Evolutionary conservation across 2,888 invertebrate species (phyloP).

Genomic region (Baccha elongata): DNA sequence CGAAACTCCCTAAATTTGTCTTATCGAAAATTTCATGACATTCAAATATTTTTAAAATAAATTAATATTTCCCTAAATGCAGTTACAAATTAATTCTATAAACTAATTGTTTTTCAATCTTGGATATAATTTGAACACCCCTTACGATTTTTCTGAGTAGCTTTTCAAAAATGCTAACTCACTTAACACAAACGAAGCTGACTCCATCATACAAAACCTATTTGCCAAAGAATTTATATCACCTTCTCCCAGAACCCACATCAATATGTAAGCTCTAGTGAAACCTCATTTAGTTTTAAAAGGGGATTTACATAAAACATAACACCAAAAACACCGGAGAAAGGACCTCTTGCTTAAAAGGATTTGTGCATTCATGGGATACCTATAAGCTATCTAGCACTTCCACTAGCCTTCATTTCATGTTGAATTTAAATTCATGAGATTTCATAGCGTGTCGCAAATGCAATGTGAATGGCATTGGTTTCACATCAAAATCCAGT

Average conservation of each 20-base stretch:
- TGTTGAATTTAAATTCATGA: slow-evolving; percentile 66
- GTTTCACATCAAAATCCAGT: slow-evolving; percentile 52
- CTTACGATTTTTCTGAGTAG: too few species aligned
- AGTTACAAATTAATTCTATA: too few species aligned
- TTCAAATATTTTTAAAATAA: too few species aligned
- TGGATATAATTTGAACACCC: too few species aligned
- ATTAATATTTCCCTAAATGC: too few species aligned
- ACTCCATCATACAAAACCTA: too few species aligned
- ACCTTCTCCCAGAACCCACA: neutral
- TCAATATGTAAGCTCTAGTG: neutral
- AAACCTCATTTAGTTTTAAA: slow-evolving; percentile 19
- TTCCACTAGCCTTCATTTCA: slow-evolving; percentile 10
- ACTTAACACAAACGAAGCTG: too few species aligned
- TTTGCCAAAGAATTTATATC: too few species aligned
- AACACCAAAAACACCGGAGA: slow-evolving; percentile 9
- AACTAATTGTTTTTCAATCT: too few species aligned
- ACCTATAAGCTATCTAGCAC: neutral
- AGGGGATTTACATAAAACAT: slow-evolving; percentile 17
- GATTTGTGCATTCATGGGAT: slow-evolving; percentile 25
- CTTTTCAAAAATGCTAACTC: too few species aligned
- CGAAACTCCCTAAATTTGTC: too few species aligned
- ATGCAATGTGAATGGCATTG: slow-evolving; percentile 56
- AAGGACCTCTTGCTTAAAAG: neutral
- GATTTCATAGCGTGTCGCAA: slow-evolving; percentile 37
- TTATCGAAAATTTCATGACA: too few species aligned